Conservation (phyloP, 2,113 vertebrate species). For the Pogonocichla stellata region DNA sequence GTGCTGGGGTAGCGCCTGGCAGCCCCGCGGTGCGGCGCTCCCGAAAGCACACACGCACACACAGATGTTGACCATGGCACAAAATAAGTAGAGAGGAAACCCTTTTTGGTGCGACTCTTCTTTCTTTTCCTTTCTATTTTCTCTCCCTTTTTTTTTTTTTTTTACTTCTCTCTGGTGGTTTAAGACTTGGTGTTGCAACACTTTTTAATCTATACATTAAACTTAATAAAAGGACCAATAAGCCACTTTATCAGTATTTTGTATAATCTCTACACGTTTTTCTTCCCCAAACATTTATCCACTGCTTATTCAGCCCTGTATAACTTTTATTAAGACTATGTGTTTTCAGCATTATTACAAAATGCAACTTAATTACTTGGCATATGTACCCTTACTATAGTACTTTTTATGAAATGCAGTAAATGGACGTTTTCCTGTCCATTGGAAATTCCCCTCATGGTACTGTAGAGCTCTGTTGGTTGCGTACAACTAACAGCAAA, state of each 20-base stretch:
- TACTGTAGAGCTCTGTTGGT: slow-evolving; percentile 59
- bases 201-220: slow-evolving; percentile 69
- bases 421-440: slow-evolving; percentile 44
- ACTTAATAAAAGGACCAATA: slow-evolving; percentile 73
- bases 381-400: slow-evolving; percentile 63
- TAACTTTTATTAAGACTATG: slow-evolving; percentile 65
- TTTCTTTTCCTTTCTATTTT: background rate
- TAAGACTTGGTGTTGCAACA: slow-evolving; percentile 69
- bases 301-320: slow-evolving; percentile 60
- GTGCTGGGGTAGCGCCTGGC: background rate
- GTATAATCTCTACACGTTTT: slow-evolving; percentile 61
- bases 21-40: background rate
- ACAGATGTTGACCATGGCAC: background rate
- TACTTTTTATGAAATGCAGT: slow-evolving; percentile 57
- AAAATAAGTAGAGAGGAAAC: background rate
- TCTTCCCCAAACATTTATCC: slow-evolving; percentile 36
- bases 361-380: slow-evolving; percentile 64
- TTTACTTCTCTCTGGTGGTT: slow-evolving; percentile 12
- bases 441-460: background rate
- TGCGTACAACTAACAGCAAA: slow-evolving; percentile 3
- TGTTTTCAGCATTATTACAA: slow-evolving; percentile 69
- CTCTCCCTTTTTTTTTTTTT: background rate
- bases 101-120: background rate
- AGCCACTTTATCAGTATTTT: slow-evolving; percentile 74
- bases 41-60: slow-evolving; percentile 62